Evolutionary conservation across 1,140 invertebrate species (phyloP).

Genomic region (Anoplophora glabripennis): DNA sequence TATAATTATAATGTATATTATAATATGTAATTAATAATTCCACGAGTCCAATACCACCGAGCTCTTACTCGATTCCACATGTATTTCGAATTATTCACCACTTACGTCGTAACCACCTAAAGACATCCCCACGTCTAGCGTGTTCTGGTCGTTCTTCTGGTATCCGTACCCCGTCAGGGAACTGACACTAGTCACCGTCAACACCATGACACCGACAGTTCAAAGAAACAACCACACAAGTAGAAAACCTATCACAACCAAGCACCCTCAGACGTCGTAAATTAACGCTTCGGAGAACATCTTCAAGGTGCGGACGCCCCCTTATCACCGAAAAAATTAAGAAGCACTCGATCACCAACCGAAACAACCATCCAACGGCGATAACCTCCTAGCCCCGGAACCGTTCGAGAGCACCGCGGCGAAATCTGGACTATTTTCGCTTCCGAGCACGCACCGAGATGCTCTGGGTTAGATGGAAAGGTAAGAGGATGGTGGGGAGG

Average conservation of each 20-base stretch:
- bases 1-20: no score
- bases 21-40: neutral
- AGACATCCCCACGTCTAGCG: slow-evolving; percentile 29
- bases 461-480: no score
- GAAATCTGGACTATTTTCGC: no score
- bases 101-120: slow-evolving; percentile 33
- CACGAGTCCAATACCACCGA: neutral
- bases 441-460: no score
- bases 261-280: no score
- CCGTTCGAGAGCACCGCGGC: neutral
- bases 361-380: neutral
- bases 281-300: no score
- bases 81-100: neutral
- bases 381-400: no score
- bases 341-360: slow-evolving; percentile 3
- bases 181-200: slow-evolving; percentile 35
- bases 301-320: neutral
- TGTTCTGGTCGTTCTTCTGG: slow-evolving; percentile 30
- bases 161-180: slow-evolving; percentile 32
- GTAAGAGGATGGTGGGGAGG: no score
- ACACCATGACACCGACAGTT: slow-evolving; percentile 25
- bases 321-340: neutral
- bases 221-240: no score
- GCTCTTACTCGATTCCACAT: neutral
- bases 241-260: no score